Base-by-base conservation (phyloP, 2,797 vertebrate species). In the Ibycter americanus region DNA sequence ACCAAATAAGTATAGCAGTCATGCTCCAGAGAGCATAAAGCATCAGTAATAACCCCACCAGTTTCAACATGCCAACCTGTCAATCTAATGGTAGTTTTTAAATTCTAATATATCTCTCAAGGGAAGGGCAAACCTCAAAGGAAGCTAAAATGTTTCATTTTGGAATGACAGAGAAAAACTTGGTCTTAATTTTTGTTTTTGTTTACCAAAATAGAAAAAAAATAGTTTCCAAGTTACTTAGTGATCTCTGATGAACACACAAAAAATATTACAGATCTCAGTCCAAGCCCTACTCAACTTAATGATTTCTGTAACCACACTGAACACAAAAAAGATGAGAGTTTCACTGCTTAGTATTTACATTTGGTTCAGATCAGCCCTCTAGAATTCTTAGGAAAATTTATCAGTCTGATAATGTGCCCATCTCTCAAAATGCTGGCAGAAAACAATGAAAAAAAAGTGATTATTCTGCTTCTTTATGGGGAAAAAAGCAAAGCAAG, bases 11-110 rank as follows among this genome's bases (percentile, higher is more conserved):
- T 82, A 83, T 71, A 92, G 86, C 67, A 83, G 92, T 94, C 97
- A 96, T 85, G 93, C 81, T 97, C 63, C 49, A 36, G 74, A 74
- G 74, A 96, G 92, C 95, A 77, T 96, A 96, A 96, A 96, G 52
- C 78, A 89, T 65, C 81, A 90, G 71, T 92, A 95, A 94, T 63
- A 95, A 72, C 36, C 38, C 40, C 59, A 85, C 40, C 15, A 63
- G 71, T 92, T 93, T 71, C 11, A 4, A 87, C 71, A 46, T 90
- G 63, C 52, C 78, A 87, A 42, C 65, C 51, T 81, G 76, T 71
- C 71, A 46, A 36, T 84, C 47, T 51, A 76, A 51, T 61, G 17
- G 32, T 51, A 55, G 56, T 82, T 92, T 95, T 82, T 6, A 83
- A 94, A 74, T 19, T 70, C 40, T 29, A 59, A 73, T 86, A 26